These are phyloP conservation scores for Heteromormyrus szaboi DNA, from an alignment of 2,797 vertebrate species.

Conservation along the genomic window DNA sequence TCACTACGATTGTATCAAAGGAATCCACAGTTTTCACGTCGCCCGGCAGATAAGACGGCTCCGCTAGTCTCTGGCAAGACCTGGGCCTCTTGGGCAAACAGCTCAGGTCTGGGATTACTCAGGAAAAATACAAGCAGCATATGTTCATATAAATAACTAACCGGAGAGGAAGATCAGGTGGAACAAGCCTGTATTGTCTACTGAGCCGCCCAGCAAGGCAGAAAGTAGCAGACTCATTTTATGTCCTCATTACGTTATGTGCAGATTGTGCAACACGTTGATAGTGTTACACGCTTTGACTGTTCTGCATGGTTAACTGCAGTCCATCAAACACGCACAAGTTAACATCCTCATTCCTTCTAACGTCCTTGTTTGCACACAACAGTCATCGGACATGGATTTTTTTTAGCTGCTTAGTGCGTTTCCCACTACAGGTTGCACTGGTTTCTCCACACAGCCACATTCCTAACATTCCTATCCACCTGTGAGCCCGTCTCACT, in stretches of 20 bases:
- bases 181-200: background rate
- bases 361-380: background rate
- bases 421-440: background rate
- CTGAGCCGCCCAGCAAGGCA: background rate
- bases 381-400: background rate
- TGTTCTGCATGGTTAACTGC: background rate
- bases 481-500: background rate
- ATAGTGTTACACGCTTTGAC: background rate
- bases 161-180: background rate
- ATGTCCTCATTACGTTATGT: background rate
- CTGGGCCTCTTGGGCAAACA: background rate
- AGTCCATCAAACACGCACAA: background rate
- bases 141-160: background rate
- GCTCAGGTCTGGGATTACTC: background rate
- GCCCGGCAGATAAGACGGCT: background rate
- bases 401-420: background rate
- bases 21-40: background rate
- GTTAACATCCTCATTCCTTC: background rate
- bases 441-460: background rate
- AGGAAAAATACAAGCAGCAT: background rate
- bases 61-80: background rate
- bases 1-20: background rate
- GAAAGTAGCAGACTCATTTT: background rate
- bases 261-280: background rate
- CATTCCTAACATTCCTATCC: background rate